Evolutionary conservation across 2,888 invertebrate genomes (phyloP), one percentile per base, ranked within the genome.

Genomic region (Ophion ventricosus): DNA sequence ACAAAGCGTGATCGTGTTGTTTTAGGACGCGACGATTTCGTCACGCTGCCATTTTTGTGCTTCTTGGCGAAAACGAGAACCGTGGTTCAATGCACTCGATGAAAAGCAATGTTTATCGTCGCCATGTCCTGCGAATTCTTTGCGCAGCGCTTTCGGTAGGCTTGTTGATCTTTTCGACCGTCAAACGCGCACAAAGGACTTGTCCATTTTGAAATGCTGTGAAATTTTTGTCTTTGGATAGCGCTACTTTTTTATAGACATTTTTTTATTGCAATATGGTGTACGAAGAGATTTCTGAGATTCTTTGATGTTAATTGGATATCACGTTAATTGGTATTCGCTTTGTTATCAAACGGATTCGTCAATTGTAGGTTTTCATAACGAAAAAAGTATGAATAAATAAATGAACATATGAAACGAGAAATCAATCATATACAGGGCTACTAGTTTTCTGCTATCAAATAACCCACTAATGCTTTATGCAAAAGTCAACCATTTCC

Each of bases 11-110:
- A 75, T 79, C 54, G 74, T 84, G 84, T 84, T 84, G 84, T 84
- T 84, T 84, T 82, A 82, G 79, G 84, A 40, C 81, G 79, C 72
- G 84, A 84, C 79, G 79, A 72, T 74, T 82, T 79, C 66, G 75
- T 66, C 79, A 66, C 66, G 54, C 63, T 40, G 23, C 20, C 59
- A 23, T 66, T 75, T 69, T 74, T 54, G 7, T 17, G 23, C 40
- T 29, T 35, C 26, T 20, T 17, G 8, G 4, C 20, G 26, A 69
- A 81, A 74, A 67, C 73, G 29, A 29, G 29, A 43, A 67, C 70
- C 57, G 64, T 23, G 66, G 49, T 26, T 49, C 61, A 72, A 66
- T 64, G 64, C 57, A 64, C 79, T 70, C 59, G 54, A 70, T 76
- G 73, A 61, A 79, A 78, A 26, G 61, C 75, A 61, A 79, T 84